Evolutionary conservation across 2,113 vertebrate species (phyloP).

Genomic region (Callaeas wilsoni): DNA sequence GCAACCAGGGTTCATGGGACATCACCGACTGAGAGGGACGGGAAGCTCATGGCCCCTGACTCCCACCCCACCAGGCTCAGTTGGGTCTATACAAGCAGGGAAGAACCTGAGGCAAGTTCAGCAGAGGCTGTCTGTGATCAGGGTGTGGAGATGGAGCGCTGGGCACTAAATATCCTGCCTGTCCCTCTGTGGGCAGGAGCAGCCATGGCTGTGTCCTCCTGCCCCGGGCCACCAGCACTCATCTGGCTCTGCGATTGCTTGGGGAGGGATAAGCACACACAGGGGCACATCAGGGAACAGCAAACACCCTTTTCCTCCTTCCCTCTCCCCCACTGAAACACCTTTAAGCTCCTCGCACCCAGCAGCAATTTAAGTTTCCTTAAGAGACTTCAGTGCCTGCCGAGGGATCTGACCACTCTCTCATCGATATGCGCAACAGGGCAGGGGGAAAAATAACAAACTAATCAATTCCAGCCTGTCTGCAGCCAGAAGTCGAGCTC

Average conservation of each 20-base stretch:
- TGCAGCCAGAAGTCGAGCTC: background rate
- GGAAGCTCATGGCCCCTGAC: background rate
- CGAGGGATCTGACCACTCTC: rapidly evolving
- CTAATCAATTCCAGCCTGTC: background rate
- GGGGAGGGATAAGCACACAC: background rate
- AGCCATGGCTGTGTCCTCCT: background rate
- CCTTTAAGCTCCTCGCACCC: background rate
- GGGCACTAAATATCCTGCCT: background rate
- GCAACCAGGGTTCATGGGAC: background rate
- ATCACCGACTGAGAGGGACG: rapidly evolving
- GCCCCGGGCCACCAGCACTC: background rate
- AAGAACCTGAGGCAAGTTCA: background rate
- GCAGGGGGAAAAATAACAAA: background rate
- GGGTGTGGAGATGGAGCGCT: rapidly evolving
- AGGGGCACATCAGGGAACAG: rapidly evolving
- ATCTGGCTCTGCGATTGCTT: background rate
- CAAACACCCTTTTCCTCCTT: background rate
- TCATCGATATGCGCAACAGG: background rate
- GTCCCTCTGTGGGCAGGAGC: background rate
- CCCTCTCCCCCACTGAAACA: background rate
- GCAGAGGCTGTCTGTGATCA: background rate
- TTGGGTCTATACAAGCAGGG: background rate
- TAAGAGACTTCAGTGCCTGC: background rate
- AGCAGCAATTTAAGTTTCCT: background rate
- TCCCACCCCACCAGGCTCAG: background rate